A percentile compares a stretch with the other conserved stretches of the same genome.
phyloP scores from a whole-genome alignment of 1,140 invertebrate species.

The Drosophila mojavensis region DNA sequence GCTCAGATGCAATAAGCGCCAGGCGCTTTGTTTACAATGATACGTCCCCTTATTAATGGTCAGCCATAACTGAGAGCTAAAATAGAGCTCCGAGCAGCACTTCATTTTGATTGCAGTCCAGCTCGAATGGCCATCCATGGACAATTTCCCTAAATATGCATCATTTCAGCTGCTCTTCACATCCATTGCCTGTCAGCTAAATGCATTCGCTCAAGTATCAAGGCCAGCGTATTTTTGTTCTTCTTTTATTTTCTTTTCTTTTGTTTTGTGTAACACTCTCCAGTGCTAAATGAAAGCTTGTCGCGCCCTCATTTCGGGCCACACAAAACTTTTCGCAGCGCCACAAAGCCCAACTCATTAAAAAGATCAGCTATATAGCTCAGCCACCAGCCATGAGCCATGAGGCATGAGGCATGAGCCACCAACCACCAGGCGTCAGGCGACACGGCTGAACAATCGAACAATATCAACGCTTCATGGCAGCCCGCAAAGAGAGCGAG shows the following conservation, averaged over 20 bases:
- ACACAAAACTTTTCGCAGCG: conserved; percentile 67
- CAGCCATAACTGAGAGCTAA: conserved; percentile 6
- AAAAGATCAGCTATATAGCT: conserved; percentile 64
- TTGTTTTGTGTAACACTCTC: not conserved
- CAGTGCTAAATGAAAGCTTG: conserved; percentile 31
- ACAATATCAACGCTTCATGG: conserved; percentile 73
- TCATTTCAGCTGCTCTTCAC: not conserved
- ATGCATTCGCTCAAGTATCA: conserved; percentile 30
- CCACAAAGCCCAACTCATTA: conserved; percentile 78
- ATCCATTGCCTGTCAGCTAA: conserved; percentile 6
- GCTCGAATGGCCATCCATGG: not conserved
- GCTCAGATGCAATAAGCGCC: conserved; percentile 39
- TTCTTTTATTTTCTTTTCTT: too few relatives aligned
- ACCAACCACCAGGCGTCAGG: conserved; percentile 22
- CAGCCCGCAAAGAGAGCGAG: conserved; percentile 43
- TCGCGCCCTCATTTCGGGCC: conserved; percentile 67
- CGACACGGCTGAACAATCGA: conserved; percentile 64
- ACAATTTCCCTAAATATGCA: too few relatives aligned
- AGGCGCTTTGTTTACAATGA: conserved; percentile 34
- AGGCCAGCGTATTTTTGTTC: conserved; percentile 21
- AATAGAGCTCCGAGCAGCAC: conserved; percentile 6
- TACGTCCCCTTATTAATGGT: conserved; percentile 26
- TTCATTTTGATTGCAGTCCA: conserved; percentile 19
- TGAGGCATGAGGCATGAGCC: conserved; percentile 21
- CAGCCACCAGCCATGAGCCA: not conserved